Evolutionary conservation across 2,113 vertebrate genomes (phyloP).

Genomic region (Protobothrops flavoviridis): DNA sequence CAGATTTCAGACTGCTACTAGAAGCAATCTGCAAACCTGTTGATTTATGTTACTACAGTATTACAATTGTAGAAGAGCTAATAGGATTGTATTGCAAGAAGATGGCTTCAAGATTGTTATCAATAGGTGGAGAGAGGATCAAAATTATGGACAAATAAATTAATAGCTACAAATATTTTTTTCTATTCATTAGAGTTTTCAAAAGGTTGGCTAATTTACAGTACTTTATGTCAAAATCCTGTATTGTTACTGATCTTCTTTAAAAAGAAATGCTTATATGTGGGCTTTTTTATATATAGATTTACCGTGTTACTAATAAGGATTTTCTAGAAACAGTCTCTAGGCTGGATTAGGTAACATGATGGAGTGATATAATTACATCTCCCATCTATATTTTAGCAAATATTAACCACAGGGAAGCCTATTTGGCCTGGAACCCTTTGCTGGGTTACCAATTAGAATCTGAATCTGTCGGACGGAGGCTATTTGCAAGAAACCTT

Average conservation of each 20-base stretch:
- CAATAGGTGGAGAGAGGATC: background rate
- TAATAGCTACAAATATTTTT: background rate
- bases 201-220: background rate
- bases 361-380: background rate
- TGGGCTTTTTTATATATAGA: background rate
- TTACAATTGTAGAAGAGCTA: background rate
- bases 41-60: background rate
- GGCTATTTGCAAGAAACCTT: background rate
- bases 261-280: background rate
- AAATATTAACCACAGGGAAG: background rate
- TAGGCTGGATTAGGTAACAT: background rate
- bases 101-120: background rate
- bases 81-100: conserved; percentile 5
- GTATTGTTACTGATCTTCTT: background rate
- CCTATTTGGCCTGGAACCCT: background rate
- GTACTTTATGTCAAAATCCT: background rate
- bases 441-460: background rate
- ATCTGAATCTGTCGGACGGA: background rate
- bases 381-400: background rate
- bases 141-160: conserved; percentile 1
- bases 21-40: background rate
- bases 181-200: background rate
- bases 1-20: background rate
- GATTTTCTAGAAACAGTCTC: background rate
- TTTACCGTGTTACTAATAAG: background rate